Percentiles rank a stretch among this genome's conserved stretches.
These are phyloP conservation scores for Catharus ustulatus DNA, from an alignment of 2,797 vertebrate species.

Conservation along the genomic window DNA sequence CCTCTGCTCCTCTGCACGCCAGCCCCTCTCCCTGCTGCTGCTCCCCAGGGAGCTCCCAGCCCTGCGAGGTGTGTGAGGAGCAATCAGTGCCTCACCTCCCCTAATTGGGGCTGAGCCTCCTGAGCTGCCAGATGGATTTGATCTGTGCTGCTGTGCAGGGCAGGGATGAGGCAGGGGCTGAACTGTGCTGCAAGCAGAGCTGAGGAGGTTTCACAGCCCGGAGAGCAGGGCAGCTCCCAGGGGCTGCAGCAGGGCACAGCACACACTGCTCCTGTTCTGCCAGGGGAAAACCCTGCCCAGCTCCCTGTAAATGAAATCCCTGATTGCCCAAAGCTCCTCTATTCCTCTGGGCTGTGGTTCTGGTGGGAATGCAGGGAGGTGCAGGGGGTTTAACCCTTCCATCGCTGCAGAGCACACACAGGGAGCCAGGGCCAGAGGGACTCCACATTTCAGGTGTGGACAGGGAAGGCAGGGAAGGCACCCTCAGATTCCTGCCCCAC, in stretches of 20 bases:
- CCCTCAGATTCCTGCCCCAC: neutral
- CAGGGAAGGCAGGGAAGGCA: neutral
- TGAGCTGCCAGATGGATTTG: neutral
- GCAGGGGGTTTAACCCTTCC: neutral
- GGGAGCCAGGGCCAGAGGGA: neutral
- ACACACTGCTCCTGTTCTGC: neutral
- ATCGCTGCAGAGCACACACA: rapidly evolving
- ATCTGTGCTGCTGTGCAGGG: neutral
- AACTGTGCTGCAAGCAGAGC: neutral
- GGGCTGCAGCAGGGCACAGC: neutral
- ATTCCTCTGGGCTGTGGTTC: neutral
- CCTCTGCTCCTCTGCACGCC: neutral
- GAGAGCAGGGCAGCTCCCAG: neutral
- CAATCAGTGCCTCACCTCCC: conserved; percentile 7
- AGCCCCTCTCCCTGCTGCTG: neutral
- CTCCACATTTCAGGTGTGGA: neutral
- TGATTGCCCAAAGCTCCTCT: neutral
- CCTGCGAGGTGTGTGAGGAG: neutral
- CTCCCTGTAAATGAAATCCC: neutral
- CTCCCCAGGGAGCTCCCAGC: neutral
- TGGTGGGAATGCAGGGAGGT: neutral
- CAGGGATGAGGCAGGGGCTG: neutral
- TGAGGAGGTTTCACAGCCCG: neutral
- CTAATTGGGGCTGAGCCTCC: neutral
- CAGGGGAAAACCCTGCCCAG: neutral